Evolutionary conservation across 2,888 invertebrate genomes (phyloP).

Genomic region (Uropetala carovei): DNA sequence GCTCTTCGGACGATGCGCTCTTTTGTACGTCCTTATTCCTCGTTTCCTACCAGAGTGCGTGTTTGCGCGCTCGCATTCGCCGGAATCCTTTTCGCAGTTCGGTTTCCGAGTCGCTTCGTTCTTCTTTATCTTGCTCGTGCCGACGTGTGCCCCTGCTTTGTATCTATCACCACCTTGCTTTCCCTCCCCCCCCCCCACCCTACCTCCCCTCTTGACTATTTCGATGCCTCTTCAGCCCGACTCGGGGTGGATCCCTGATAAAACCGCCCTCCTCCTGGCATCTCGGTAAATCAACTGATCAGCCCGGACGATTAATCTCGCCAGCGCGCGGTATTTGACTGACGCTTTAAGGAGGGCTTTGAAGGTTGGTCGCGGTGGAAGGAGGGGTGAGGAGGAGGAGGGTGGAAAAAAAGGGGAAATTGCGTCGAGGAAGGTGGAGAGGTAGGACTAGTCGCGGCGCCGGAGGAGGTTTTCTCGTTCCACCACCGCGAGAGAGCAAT

Average conservation of each 20-base stretch:
- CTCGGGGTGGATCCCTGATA: constrained; percentile 19
- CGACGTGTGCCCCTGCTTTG: not conserved
- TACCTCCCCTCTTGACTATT: not conserved
- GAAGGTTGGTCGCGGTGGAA: too few relatives aligned
- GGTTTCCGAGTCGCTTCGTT: not conserved
- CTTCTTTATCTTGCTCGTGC: not conserved
- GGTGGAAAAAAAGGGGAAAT: too few relatives aligned
- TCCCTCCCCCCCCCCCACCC: not conserved
- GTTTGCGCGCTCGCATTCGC: not conserved
- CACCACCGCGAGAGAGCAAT: constrained; percentile 42
- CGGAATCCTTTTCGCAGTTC: not conserved
- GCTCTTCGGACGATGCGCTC: not conserved
- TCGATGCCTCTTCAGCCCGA: not conserved
- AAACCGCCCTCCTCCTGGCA: constrained; percentile 16
- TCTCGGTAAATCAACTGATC: constrained; percentile 48
- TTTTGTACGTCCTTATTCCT: not conserved
- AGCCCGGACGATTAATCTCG: constrained; percentile 45
- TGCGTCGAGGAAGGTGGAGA: not conserved
- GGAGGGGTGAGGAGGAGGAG: too few relatives aligned
- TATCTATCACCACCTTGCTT: not conserved
- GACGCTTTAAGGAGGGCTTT: constrained; percentile 20
- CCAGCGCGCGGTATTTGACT: constrained; percentile 33
- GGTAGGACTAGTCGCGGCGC: not conserved
- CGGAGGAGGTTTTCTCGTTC: not conserved
- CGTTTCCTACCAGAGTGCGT: not conserved